phyloP scores from a whole-genome alignment of 30 jellyfish, hydroid and myxozoan species.

The Hydractinia echinata region DNA sequence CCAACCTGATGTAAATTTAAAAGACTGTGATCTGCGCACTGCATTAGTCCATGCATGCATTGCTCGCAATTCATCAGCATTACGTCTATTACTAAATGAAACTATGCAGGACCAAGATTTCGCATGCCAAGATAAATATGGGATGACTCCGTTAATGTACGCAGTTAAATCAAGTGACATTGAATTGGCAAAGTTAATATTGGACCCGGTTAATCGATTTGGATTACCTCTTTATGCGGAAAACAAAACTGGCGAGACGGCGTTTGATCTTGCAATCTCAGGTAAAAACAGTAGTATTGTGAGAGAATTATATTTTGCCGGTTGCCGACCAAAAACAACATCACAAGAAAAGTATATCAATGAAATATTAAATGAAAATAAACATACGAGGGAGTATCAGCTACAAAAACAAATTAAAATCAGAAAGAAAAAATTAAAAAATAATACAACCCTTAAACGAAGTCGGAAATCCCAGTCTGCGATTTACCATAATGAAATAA shows the following conservation, averaged over 20 bases:
- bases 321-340: constrained; percentile 13
- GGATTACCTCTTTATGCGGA: background rate
- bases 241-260: background rate
- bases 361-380: background rate
- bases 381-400: background rate
- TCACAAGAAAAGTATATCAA: background rate
- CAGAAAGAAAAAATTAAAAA: no score
- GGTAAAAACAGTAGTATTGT: background rate
- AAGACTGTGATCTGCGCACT: background rate
- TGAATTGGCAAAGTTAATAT: background rate
- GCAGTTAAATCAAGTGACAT: background rate
- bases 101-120: background rate
- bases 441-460: no score
- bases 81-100: background rate
- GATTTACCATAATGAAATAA: background rate
- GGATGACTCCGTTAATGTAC: background rate
- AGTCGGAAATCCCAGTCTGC: background rate
- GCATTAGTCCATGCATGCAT: background rate
- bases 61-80: background rate
- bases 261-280: background rate
- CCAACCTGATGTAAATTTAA: background rate
- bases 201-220: background rate
- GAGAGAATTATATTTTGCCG: constrained; percentile 11
- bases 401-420: background rate
- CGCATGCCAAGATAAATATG: background rate